These are phyloP conservation scores for Sterrhoptilus dennistouni DNA, from an alignment of 2,113 vertebrate species.

Conservation along the genomic window DNA sequence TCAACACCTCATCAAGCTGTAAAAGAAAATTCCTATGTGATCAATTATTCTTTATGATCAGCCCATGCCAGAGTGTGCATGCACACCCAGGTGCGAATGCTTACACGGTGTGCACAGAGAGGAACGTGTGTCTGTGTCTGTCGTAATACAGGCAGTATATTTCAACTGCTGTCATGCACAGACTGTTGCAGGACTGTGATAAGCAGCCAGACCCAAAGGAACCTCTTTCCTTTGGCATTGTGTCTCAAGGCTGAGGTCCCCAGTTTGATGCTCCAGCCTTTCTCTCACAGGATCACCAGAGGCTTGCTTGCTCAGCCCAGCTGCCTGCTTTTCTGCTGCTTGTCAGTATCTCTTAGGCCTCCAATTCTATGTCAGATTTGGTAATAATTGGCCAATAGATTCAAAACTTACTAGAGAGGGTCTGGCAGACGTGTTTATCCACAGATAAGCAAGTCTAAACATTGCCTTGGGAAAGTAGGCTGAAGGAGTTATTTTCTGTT, in stretches of 20 bases:
- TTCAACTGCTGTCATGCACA: neutral
- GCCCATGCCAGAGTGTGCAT: rapidly evolving
- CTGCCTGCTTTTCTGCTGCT: neutral
- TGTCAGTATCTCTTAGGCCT: neutral
- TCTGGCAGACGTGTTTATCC: neutral
- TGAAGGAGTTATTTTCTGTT: neutral
- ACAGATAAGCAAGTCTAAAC: conserved; percentile 36
- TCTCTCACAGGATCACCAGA: neutral
- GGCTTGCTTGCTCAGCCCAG: neutral
- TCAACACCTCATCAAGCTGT: conserved; percentile 13
- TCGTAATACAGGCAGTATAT: rapidly evolving
- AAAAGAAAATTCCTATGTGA: neutral
- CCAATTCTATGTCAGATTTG: neutral
- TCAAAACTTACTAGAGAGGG: neutral
- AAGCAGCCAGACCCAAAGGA: neutral
- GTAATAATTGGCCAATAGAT: conserved; percentile 25
- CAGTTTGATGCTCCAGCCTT: rapidly evolving
- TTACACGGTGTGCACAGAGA: rapidly evolving
- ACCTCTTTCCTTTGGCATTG: rapidly evolving
- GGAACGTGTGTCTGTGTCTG: rapidly evolving
- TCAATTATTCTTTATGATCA: conserved; percentile 15
- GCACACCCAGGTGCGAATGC: neutral
- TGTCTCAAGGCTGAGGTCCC: neutral
- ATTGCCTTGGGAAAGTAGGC: conserved; percentile 19
- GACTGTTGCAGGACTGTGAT: neutral